phyloP scores from a whole-genome alignment of 2,888 invertebrate genomes.

The Ophion costatus region DNA sequence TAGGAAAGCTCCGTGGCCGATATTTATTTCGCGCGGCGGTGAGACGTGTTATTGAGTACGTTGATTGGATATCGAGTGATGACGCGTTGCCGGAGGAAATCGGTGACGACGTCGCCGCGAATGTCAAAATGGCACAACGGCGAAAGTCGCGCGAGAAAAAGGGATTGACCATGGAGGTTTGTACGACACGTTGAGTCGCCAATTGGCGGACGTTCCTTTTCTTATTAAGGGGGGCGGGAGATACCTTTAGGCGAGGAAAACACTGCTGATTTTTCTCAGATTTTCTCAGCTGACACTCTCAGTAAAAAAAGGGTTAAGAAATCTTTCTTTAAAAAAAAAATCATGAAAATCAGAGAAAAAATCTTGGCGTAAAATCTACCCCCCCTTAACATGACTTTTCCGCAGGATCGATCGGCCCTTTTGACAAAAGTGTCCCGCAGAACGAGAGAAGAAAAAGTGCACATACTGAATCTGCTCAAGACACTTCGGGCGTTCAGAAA shows the following conservation, averaged over 20 bases:
- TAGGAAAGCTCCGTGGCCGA: constrained; percentile 72
- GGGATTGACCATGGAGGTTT: constrained; percentile 72
- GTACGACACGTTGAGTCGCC: not conserved
- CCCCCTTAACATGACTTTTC: not conserved
- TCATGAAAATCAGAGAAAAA: no score
- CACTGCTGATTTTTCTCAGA: no score
- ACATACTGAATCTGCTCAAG: constrained; percentile 73
- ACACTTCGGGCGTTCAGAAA: constrained; percentile 74
- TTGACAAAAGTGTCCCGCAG: constrained; percentile 70
- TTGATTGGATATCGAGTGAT: constrained; percentile 73
- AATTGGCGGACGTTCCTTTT: not conserved
- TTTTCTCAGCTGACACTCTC: no score
- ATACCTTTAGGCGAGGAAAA: no score
- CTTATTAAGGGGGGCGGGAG: not conserved
- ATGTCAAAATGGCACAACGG: constrained; percentile 69
- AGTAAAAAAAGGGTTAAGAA: no score
- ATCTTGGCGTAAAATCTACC: not conserved
- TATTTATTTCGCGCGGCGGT: constrained; percentile 75
- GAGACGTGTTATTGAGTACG: constrained; percentile 75
- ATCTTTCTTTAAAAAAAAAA: no score
- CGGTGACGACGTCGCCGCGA: constrained; percentile 70
- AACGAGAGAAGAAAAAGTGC: constrained; percentile 66
- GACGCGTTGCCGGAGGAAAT: constrained; percentile 68
- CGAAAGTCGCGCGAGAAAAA: constrained; percentile 70
- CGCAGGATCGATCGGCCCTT: constrained; percentile 77